Base-by-base conservation (phyloP, 2,888 invertebrate genomes). In the Anodontia alba region DNA sequence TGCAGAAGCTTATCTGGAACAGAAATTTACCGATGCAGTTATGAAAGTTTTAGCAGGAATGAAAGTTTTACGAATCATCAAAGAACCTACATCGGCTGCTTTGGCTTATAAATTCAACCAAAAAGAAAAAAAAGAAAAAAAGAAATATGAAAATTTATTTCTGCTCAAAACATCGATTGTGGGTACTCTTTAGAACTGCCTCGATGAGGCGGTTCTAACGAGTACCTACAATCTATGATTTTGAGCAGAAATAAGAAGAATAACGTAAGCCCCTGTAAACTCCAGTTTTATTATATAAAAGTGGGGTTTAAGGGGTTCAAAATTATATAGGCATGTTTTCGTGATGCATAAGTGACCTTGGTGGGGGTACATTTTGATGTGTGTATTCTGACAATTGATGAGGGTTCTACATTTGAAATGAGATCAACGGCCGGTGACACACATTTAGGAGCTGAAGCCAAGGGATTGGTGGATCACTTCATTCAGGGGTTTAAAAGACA, bases 141-240 rank as follows among this genome's bases (percentile, higher is more conserved):
- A 95, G 88, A 95, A 96, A 1, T 93, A 95, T 86, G 94, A 94
- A 83, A 95, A 95, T 88, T 95, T 96, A 1, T 93, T 96, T n/a
- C n/a, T n/a, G n/a, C n/a, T n/a, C n/a, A n/a, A n/a, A n/a, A n/a
- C n/a, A n/a, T n/a, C n/a, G n/a, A 49, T 95, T 96, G 75, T 96
- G 96, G 90, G 96, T 96, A 90, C 91, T 96, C 72, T 96, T 95
- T 5, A 96, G 89, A 90, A 97, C 97, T 0, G 95, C 97, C 33
- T n/a, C n/a, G n/a, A n/a, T n/a, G n/a, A n/a, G n/a, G n/a, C n/a
- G n/a, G n/a, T n/a, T n/a, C n/a, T n/a, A n/a, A n/a, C n/a, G n/a
- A n/a, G n/a, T n/a, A n/a, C n/a, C n/a, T n/a, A n/a, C n/a, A n/a
- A n/a, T n/a, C 96, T 95, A n/a, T 96, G 51, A 95, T 96, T 74